Conservation (phyloP, 1,140 invertebrate genomes). For the Hypsibius dujardini region DNA sequence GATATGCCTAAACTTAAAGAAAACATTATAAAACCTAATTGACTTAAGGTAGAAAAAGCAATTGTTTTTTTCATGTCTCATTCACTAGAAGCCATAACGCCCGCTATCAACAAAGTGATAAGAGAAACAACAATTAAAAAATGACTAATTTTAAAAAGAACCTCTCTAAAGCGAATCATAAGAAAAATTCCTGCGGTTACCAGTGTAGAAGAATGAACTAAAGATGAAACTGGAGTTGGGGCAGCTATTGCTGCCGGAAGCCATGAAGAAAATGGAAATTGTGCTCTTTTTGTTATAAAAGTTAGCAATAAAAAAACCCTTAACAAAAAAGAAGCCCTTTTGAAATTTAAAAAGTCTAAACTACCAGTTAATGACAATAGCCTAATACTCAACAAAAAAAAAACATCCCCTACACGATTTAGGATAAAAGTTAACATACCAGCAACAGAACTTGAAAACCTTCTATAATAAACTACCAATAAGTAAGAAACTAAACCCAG, state of each 20-base stretch:
- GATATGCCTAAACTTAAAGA: neutral
- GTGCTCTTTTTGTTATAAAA: constrained; percentile 50
- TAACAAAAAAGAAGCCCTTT: constrained; percentile 34
- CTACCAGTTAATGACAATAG: constrained; percentile 10
- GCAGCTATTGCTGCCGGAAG: constrained; percentile 49
- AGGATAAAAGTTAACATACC: constrained; percentile 7
- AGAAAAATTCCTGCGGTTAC: constrained; percentile 52
- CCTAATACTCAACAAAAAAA: constrained; percentile 22
- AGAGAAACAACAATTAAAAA: constrained; percentile 20
- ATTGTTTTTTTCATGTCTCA: constrained; percentile 24
- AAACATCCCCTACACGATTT: constrained; percentile 22
- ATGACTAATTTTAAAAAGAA: neutral
- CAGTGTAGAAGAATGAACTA: constrained; percentile 55
- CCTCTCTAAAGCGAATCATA: constrained; percentile 39
- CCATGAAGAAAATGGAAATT: constrained; percentile 51
- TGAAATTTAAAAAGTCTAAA: constrained; percentile 32
- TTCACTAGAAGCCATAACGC: constrained; percentile 19
- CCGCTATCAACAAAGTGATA: constrained; percentile 22
- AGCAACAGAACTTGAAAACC: neutral
- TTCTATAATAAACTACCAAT: constrained; percentile 9
- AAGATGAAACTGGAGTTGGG: constrained; percentile 47
- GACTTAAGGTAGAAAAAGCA: neutral
- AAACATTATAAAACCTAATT: neutral
- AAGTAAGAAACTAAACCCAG: constrained; percentile 6
- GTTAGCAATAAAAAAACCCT: constrained; percentile 36